Conservation (phyloP, 1,140 invertebrate species). For the Teleogryllus occipitalis region DNA sequence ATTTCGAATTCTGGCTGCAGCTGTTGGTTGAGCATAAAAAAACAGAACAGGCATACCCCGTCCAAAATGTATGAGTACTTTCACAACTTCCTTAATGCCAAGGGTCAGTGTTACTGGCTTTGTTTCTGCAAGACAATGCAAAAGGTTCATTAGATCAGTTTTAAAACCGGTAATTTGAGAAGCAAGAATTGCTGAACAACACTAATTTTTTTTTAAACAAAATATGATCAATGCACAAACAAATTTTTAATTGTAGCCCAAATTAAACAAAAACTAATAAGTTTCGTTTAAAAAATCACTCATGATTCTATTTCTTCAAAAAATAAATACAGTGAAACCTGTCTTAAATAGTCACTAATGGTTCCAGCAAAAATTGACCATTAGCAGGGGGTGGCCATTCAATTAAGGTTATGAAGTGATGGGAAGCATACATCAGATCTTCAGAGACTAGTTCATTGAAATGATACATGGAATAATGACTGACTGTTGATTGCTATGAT, state of each 20-base stretch:
- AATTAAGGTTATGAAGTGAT: too few relatives aligned
- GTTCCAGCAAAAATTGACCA: too few relatives aligned
- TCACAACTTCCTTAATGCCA: conserved; percentile 55
- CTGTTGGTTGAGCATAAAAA: conserved; percentile 58
- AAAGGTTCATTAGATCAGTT: neutral
- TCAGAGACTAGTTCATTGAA: too few relatives aligned
- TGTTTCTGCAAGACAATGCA: conserved; percentile 30
- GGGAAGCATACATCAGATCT: too few relatives aligned
- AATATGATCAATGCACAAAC: neutral
- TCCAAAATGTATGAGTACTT: conserved; percentile 63
- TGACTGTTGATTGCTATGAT: too few relatives aligned
- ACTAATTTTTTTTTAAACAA: neutral
- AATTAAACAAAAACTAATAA: neutral
- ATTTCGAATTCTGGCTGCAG: conserved; percentile 56
- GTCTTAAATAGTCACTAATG: too few relatives aligned
- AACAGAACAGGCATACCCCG: conserved; percentile 66
- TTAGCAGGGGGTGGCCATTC: too few relatives aligned
- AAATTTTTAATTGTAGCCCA: neutral
- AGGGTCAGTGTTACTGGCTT: conserved; percentile 49
- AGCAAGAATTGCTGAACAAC: neutral
- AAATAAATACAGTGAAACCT: too few relatives aligned
- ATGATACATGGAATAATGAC: too few relatives aligned
- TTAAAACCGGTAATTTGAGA: neutral
- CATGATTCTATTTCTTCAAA: neutral
- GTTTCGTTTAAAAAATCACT: neutral